Conservation (phyloP, 2,113 vertebrate species). For the Formicarius rufipectus region DNA sequence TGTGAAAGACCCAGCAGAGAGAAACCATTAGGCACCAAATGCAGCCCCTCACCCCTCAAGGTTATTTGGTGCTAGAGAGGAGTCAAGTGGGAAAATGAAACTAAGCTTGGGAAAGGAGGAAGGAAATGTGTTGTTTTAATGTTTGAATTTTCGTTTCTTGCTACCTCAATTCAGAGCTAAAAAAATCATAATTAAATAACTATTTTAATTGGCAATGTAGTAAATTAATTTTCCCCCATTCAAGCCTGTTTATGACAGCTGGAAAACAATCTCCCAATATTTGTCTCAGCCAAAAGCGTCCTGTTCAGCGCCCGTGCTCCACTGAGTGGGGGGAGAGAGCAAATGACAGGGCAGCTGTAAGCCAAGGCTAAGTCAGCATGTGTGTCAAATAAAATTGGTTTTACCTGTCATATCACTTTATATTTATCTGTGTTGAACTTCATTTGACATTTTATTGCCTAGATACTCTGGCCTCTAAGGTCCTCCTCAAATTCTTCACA, state of each 20-base stretch:
- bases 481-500: not conserved
- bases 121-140: not conserved
- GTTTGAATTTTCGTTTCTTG: not conserved
- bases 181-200: not conserved
- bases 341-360: not conserved
- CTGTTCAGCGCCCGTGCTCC: not conserved
- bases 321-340: not conserved
- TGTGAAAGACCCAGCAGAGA: not conserved
- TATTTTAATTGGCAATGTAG: not conserved
- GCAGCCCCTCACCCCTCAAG: accelerated
- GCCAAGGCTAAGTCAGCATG: not conserved
- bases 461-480: not conserved
- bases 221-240: not conserved
- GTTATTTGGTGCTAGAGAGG: not conserved
- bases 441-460: not conserved
- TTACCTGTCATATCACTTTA: not conserved
- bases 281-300: not conserved
- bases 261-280: not conserved
- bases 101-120: not conserved
- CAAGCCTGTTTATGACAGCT: not conserved
- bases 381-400: not conserved
- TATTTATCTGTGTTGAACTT: not conserved
- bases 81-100: not conserved
- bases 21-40: not conserved
- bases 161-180: not conserved